These are phyloP conservation scores for Triplophysa dalaica DNA, from an alignment of 2,113 vertebrate species.

Conservation along the genomic window DNA sequence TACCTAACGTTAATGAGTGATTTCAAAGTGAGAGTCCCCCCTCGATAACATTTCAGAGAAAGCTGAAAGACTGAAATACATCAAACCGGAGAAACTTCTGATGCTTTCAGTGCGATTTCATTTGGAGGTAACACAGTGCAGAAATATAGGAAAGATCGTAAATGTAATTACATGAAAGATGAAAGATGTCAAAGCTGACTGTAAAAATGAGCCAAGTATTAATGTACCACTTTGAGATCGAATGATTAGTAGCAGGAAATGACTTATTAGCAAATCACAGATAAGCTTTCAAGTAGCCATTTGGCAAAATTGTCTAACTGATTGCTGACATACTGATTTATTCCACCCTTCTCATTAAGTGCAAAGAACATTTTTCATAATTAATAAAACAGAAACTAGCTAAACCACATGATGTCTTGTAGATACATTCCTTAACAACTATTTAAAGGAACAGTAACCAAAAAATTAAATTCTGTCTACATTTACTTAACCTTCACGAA, in stretches of 20 bases:
- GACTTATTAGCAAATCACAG: slow-evolving; percentile 17
- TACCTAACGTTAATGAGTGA: slow-evolving; percentile 42
- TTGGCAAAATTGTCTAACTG: not conserved
- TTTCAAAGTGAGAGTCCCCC: slow-evolving; percentile 35
- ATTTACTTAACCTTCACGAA: too few species aligned
- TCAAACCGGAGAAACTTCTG: slow-evolving; percentile 42
- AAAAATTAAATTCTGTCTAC: not conserved
- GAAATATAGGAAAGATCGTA: slow-evolving; percentile 42
- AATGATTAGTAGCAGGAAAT: slow-evolving; percentile 1
- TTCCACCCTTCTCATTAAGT: not conserved
- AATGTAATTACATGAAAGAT: slow-evolving; percentile 45
- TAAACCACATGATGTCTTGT: not conserved
- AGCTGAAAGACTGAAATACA: slow-evolving; percentile 21
- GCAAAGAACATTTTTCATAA: not conserved
- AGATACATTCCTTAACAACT: too few species aligned
- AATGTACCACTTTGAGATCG: not conserved
- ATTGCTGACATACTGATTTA: not conserved
- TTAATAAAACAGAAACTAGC: not conserved
- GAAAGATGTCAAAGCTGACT: slow-evolving; percentile 26
- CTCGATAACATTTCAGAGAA: slow-evolving; percentile 22
- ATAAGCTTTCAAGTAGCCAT: not conserved
- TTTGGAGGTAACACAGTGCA: slow-evolving; percentile 27
- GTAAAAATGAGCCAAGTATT: slow-evolving; percentile 1
- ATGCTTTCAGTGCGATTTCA: slow-evolving; percentile 14
- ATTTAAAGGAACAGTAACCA: not conserved